Percentiles rank a stretch among this genome's conserved stretches.
phyloP scores from a whole-genome alignment of 37 sponge, comb jelly and placozoan species.

The Eunapius fragilis region DNA sequence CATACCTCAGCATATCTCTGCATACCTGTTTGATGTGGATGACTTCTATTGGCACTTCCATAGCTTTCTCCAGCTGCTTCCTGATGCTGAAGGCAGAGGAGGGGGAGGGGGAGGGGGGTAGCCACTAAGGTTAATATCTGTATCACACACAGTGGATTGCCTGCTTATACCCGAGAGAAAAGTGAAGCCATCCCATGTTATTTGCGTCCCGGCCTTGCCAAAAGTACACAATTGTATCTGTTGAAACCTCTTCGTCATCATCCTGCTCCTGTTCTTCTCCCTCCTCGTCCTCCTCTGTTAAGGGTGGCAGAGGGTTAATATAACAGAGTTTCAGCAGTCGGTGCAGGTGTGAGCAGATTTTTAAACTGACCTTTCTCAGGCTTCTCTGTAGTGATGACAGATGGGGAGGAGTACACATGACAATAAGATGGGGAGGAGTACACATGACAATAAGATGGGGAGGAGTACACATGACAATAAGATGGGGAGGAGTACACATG shows the following conservation, averaged over 20 bases:
- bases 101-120: background rate
- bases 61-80: conserved; percentile 72
- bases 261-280: conserved; percentile 52
- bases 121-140: too few relatives aligned
- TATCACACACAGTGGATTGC: background rate
- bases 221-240: conserved; percentile 89
- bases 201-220: conserved; percentile 92
- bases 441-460: too few relatives aligned
- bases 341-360: too few relatives aligned
- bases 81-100: too few relatives aligned
- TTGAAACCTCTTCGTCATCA: conserved; percentile 85
- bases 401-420: too few relatives aligned
- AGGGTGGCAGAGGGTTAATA: background rate
- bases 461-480: too few relatives aligned
- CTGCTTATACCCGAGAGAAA: conserved; percentile 75
- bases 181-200: conserved; percentile 96
- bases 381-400: too few relatives aligned
- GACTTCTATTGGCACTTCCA: conserved; percentile 65
- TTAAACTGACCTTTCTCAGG: background rate
- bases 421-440: too few relatives aligned
- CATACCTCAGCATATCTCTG: background rate
- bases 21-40: conserved; percentile 60
- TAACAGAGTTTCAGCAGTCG: background rate
- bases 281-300: conserved; percentile 39
- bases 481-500: too few relatives aligned